Evolutionary conservation across 2,113 vertebrate genomes (phyloP).

Genomic region (Apus apus): DNA sequence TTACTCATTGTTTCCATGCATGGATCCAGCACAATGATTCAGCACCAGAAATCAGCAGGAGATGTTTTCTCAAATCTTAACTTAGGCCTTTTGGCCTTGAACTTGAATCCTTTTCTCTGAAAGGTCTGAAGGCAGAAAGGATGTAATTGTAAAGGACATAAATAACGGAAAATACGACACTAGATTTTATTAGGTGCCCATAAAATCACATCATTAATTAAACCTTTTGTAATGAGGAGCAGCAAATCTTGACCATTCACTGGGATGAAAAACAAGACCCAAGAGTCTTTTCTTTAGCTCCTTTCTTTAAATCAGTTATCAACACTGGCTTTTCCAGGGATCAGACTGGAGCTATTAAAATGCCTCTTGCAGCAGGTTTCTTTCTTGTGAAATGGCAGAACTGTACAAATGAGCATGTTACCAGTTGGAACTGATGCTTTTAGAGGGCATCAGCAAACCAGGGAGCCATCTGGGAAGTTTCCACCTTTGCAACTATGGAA

Average conservation of each 20-base stretch:
- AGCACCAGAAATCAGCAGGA: conserved; percentile 6
- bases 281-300: conserved; percentile 14
- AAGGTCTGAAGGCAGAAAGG: not conserved
- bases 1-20: not conserved
- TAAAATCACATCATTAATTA: conserved; percentile 54
- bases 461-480: not conserved
- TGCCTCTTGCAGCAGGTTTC: not conserved
- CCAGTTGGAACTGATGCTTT: conserved; percentile 29
- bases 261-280: conserved; percentile 44
- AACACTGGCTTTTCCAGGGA: not conserved
- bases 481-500: not conserved
- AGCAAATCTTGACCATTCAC: conserved; percentile 46
- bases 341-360: not conserved
- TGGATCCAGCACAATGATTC: not conserved
- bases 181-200: conserved; percentile 44
- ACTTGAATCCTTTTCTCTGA: conserved; percentile 2
- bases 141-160: conserved; percentile 1
- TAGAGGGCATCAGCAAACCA: not conserved
- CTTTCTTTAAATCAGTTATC: conserved; percentile 18
- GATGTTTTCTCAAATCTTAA: not conserved
- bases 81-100: not conserved
- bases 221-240: conserved; percentile 46
- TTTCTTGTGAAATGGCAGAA: conserved; percentile 3
- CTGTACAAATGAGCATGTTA: not conserved
- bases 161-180: conserved; percentile 40